These are phyloP conservation scores for Atherinosoma microstoma DNA, from an alignment of 2,797 vertebrate species.

Conservation along the genomic window DNA sequence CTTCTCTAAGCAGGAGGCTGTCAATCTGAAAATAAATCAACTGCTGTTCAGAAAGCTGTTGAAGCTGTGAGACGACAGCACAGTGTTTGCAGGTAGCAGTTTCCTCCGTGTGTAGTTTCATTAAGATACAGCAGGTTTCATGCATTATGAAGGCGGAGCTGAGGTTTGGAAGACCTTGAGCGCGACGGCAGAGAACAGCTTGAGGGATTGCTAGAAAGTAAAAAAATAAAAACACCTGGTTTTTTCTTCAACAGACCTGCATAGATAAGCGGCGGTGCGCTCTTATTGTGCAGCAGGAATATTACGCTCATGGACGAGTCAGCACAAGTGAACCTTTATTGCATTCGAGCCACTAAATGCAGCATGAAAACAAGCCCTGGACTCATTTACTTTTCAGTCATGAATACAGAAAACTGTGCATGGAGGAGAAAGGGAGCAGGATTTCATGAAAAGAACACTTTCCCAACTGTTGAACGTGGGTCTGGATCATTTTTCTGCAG, in stretches of 20 bases:
- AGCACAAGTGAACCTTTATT: too few relatives aligned
- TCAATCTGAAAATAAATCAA: neutral
- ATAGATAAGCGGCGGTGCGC: too few relatives aligned
- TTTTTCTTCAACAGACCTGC: neutral
- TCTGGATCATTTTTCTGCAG: neutral
- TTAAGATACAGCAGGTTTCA: neutral
- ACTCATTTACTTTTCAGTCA: too few relatives aligned
- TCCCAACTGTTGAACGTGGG: neutral
- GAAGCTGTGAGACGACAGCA: neutral
- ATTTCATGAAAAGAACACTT: neutral
- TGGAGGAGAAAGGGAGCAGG: too few relatives aligned
- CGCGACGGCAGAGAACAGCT: too few relatives aligned
- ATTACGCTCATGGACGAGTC: too few relatives aligned
- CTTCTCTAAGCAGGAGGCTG: neutral
- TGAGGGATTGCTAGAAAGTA: neutral
- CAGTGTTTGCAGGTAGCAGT: neutral
- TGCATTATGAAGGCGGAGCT: neutral
- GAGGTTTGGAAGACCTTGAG: neutral
- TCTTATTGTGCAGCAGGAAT: too few relatives aligned
- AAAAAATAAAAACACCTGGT: neutral
- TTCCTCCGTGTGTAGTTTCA: neutral
- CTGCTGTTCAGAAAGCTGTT: neutral
- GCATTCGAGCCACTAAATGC: too few relatives aligned
- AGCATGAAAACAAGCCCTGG: too few relatives aligned
- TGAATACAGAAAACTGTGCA: too few relatives aligned